A percentile compares a stretch with the other conserved stretches of the same genome.
These are phyloP conservation scores for Sebastes flavidus DNA, from an alignment of 2,797 vertebrate genomes.

Conservation along the genomic window DNA sequence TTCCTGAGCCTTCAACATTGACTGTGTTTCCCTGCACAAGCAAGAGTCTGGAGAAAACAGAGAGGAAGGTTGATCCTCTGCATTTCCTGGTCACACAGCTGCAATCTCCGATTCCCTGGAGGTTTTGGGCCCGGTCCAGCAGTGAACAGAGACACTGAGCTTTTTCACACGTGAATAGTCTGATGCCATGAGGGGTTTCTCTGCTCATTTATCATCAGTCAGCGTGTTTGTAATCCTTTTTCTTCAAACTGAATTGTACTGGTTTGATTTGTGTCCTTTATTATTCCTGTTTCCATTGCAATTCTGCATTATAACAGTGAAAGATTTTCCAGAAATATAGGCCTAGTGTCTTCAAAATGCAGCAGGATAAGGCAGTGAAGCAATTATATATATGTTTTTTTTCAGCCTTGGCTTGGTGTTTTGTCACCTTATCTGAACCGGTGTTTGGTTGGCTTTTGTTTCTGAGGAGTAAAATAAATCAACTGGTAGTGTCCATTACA, in stretches of 20 bases:
- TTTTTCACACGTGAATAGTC: slow-evolving; percentile 22
- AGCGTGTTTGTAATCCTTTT: not conserved
- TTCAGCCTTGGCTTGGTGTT: not conserved
- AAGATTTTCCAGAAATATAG: not conserved
- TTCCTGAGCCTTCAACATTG: slow-evolving; percentile 49
- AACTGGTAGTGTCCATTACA: not conserved
- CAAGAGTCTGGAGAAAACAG: slow-evolving; percentile 81
- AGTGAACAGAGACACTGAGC: slow-evolving; percentile 22
- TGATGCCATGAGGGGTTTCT: slow-evolving; percentile 2
- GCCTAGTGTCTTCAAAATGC: not conserved
- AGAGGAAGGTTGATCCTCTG: slow-evolving; percentile 79
- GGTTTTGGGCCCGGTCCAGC: slow-evolving; percentile 21
- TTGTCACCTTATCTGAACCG: not conserved
- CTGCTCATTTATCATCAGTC: slow-evolving; percentile 20
- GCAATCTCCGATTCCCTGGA: slow-evolving; percentile 21
- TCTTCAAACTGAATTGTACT: slow-evolving; percentile 6
- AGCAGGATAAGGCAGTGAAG: not conserved
- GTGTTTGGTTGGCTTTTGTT: not conserved
- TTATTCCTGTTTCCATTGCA: not conserved
- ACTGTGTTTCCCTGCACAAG: slow-evolving; percentile 76
- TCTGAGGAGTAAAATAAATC: not conserved
- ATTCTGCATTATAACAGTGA: not conserved
- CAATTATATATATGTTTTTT: not conserved
- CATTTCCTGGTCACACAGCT: slow-evolving; percentile 44
- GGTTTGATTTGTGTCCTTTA: slow-evolving; percentile 26